These are phyloP conservation scores for Eudorcas thomsonii DNA, from an alignment of 2,113 vertebrate species.

Conservation along the genomic window DNA sequence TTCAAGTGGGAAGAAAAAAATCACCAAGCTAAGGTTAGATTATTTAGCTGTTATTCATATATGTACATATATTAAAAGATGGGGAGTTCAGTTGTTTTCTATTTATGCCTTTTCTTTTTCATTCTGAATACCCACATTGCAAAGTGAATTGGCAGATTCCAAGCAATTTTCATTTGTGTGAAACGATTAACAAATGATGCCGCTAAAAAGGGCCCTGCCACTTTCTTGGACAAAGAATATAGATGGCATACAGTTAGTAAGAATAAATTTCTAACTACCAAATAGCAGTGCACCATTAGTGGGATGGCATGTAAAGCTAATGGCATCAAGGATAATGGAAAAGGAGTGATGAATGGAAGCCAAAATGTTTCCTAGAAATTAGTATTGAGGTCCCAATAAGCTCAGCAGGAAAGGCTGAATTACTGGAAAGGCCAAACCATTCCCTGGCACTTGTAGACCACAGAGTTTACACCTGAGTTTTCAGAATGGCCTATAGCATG, in stretches of 20 bases:
- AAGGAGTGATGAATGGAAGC: constrained; percentile 12
- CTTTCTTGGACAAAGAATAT: constrained; percentile 66
- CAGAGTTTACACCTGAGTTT: not conserved
- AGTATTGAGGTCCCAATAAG: not conserved
- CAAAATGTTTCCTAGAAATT: constrained; percentile 38
- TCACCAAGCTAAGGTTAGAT: constrained; percentile 5
- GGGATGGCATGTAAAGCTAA: constrained; percentile 33
- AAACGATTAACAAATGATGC: constrained; percentile 62
- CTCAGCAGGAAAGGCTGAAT: constrained; percentile 13
- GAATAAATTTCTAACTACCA: constrained; percentile 66
- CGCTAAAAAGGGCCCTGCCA: constrained; percentile 48
- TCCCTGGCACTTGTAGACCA: not conserved
- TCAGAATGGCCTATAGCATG: constrained; percentile 18
- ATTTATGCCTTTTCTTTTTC: constrained; percentile 57
- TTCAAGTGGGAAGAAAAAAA: not conserved
- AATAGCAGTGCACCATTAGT: constrained; percentile 57
- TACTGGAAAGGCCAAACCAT: not conserved
- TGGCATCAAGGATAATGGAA: constrained; percentile 51
- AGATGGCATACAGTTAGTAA: constrained; percentile 60
- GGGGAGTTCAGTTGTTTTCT: not conserved
- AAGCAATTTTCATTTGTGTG: constrained; percentile 54
- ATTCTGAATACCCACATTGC: constrained; percentile 51
- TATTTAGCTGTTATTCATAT: constrained; percentile 55
- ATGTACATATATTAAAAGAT: constrained; percentile 37
- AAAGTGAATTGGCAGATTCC: constrained; percentile 54